These are phyloP conservation scores for Dinothrombium tinctorium DNA, from an alignment of 1,140 invertebrate species.

Conservation along the genomic window DNA sequence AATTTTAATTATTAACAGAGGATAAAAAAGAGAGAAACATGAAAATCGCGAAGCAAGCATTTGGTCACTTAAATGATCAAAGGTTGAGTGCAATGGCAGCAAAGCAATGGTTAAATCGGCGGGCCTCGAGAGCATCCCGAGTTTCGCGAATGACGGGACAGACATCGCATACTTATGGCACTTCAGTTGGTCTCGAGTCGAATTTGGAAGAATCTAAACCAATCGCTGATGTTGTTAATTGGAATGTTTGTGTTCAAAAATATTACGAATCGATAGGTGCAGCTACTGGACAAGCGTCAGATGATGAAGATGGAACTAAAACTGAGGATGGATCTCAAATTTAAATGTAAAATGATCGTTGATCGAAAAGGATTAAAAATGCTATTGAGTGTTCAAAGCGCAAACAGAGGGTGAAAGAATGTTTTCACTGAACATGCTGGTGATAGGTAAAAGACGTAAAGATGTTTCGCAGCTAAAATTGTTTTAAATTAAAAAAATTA, in stretches of 20 bases:
- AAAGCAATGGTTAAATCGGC: conserved; percentile 1
- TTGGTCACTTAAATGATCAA: conserved; percentile 1
- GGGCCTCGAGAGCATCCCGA: not conserved
- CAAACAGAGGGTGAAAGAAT: no score
- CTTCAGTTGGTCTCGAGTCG: conserved; percentile 6
- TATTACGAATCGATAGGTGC: conserved; percentile 16
- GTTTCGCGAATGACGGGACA: conserved; percentile 1
- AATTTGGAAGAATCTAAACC: conserved; percentile 6
- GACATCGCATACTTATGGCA: conserved; percentile 5
- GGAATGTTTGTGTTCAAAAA: conserved; percentile 15
- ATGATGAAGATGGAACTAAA: not conserved
- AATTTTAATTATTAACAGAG: not conserved
- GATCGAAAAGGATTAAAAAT: no score
- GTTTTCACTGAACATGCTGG: no score
- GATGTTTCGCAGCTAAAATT: no score
- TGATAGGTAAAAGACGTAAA: no score
- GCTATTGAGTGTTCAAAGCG: no score
- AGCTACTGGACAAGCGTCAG: conserved; percentile 1
- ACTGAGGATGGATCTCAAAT: no score
- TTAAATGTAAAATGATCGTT: no score
- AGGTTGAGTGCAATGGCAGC: not conserved
- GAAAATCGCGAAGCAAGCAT: not conserved
- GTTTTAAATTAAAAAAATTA: no score
- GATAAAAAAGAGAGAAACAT: not conserved
- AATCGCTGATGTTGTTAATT: conserved; percentile 16